Conservation (phyloP, 2,888 invertebrate species). For the Penaeus monodon region DNA sequence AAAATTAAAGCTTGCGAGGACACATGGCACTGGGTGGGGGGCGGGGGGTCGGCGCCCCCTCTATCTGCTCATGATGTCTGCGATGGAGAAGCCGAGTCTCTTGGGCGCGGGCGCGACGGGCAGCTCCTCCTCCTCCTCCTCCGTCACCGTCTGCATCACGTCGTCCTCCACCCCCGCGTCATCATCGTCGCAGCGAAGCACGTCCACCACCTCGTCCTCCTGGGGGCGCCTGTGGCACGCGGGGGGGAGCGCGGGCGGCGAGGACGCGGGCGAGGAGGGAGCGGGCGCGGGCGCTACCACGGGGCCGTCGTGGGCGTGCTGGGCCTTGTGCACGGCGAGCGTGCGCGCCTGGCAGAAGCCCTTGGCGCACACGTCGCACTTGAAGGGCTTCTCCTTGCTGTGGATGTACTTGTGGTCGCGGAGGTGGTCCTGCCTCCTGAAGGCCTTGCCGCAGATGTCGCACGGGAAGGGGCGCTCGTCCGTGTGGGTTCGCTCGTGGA, state of each 20-base stretch:
- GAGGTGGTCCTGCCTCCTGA: slow-evolving; percentile 73
- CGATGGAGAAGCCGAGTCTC: slow-evolving; percentile 57
- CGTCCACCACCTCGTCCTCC: slow-evolving; percentile 28
- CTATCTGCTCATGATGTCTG: slow-evolving; percentile 60
- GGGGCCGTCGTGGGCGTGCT: slow-evolving; percentile 59
- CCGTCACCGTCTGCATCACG: slow-evolving; percentile 46
- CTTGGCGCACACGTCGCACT: slow-evolving; percentile 74
- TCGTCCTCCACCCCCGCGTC: slow-evolving; percentile 45
- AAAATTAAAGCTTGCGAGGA: slow-evolving; percentile 39
- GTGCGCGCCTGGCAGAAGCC: slow-evolving; percentile 65
- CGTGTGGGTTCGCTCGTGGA: slow-evolving; percentile 74
- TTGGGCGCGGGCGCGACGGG: slow-evolving; percentile 31
- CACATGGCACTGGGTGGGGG: slow-evolving; percentile 15
- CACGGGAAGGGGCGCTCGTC: slow-evolving; percentile 74
- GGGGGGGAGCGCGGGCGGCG: slow-evolving; percentile 1
- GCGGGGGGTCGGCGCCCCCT: neutral
- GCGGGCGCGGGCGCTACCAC: neutral
- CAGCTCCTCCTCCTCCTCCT: slow-evolving; percentile 54
- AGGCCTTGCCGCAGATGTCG: slow-evolving; percentile 73
- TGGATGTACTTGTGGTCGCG: slow-evolving; percentile 82
- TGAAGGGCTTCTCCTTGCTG: slow-evolving; percentile 97
- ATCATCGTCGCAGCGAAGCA: slow-evolving; percentile 33
- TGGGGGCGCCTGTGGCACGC: neutral
- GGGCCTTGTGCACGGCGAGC: slow-evolving; percentile 63
- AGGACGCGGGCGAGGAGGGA: neutral